A percentile compares a stretch with the other conserved stretches of the same genome.
Evolutionary conservation across 2,888 invertebrate species (phyloP).

Genomic region (Cantharis lateralis): DNA sequence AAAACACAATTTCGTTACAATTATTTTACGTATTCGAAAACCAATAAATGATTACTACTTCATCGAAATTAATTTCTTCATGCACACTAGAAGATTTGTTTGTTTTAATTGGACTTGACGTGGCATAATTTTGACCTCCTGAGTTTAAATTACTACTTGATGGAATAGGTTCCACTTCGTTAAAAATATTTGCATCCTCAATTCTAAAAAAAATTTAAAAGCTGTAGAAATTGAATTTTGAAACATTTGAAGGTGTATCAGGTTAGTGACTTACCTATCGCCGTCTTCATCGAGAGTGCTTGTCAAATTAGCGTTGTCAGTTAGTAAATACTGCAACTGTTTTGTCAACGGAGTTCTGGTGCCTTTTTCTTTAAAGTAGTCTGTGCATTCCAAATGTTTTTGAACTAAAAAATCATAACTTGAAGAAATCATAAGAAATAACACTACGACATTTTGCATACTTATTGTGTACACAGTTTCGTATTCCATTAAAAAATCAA

Average conservation of each 20-base stretch:
- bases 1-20: constrained; percentile 16
- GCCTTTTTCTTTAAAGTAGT: constrained; percentile 43
- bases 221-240: not conserved
- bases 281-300: constrained; percentile 10
- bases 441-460: constrained; percentile 31
- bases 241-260: too few relatives aligned
- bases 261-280: not conserved
- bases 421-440: not conserved
- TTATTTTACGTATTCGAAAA: not conserved
- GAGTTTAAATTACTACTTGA: constrained; percentile 36
- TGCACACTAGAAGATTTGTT: not conserved
- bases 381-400: constrained; percentile 48
- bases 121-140: not conserved
- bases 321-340: constrained; percentile 48
- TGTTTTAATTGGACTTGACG: not conserved
- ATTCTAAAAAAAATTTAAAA: not conserved
- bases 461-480: constrained; percentile 49
- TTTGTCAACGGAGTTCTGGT: constrained; percentile 40
- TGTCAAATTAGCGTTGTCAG: constrained; percentile 20
- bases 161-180: constrained; percentile 35
- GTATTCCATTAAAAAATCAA: constrained; percentile 51
- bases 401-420: constrained; percentile 45
- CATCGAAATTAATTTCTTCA: not conserved
- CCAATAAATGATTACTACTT: not conserved
- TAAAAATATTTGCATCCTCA: not conserved